A percentile compares a stretch with the other conserved stretches of the same genome.
Conservation (phyloP, 1,140 invertebrate genomes). For the Philopotamus ludificatus region DNA sequence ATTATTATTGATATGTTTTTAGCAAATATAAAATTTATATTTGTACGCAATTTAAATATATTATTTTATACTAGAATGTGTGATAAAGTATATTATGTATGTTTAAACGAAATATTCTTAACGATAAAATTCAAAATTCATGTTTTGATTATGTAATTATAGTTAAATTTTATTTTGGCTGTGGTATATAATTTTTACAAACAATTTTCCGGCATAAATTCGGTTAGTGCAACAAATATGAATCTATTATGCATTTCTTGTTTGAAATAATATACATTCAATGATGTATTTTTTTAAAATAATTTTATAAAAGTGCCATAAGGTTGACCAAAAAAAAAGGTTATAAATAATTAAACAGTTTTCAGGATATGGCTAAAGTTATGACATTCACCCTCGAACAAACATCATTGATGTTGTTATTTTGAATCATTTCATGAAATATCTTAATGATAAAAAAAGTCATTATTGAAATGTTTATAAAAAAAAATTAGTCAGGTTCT, state of each 20-base stretch:
- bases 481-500: slow-evolving; percentile 21
- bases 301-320: background rate
- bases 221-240: background rate
- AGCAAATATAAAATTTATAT: too few relatives aligned
- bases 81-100: too few relatives aligned
- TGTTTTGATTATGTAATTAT: background rate
- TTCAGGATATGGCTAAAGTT: too few relatives aligned
- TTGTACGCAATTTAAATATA: too few relatives aligned
- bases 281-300: background rate
- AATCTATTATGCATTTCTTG: too few relatives aligned
- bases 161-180: background rate
- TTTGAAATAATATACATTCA: background rate
- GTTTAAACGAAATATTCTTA: too few relatives aligned
- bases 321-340: background rate
- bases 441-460: slow-evolving; percentile 1
- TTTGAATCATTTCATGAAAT: too few relatives aligned
- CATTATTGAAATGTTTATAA: background rate
- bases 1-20: too few relatives aligned
- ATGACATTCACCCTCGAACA: too few relatives aligned
- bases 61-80: too few relatives aligned
- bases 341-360: too few relatives aligned
- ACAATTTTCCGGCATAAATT: background rate
- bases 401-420: too few relatives aligned
- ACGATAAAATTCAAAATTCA: background rate
- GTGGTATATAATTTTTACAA: background rate